Evolutionary conservation across 64 coral and sea anemone species (phyloP).

Genomic region (Montipora sp.): DNA sequence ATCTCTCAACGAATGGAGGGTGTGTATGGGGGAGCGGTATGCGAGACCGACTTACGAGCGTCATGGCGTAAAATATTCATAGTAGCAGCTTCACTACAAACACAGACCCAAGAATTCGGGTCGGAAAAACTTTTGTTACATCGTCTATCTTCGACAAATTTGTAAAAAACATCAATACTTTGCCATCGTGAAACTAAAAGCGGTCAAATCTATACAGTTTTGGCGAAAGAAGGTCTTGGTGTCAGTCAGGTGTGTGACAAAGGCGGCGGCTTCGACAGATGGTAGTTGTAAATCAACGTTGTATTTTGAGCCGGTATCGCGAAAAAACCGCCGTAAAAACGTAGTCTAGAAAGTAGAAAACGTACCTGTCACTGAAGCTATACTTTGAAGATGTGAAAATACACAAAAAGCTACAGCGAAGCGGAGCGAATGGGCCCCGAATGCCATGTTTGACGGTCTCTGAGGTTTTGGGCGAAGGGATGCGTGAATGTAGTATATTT

Average conservation of each 20-base stretch:
- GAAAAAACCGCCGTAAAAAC: not conserved
- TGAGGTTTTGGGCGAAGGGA: not conserved
- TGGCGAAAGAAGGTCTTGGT: not conserved
- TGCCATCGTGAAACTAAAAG: not conserved
- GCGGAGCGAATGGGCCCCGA: not conserved
- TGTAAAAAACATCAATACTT: not conserved
- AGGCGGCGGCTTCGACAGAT: not conserved
- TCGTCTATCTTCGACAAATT: no score
- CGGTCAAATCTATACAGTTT: not conserved
- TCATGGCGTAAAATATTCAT: slow-evolving; percentile 54
- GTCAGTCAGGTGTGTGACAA: slow-evolving; percentile 10
- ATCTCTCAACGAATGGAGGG: slow-evolving; percentile 26
- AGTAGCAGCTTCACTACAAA: not conserved
- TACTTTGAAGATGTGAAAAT: not conserved
- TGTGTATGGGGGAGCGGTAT: slow-evolving; percentile 61
- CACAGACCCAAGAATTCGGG: not conserved
- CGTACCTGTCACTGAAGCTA: slow-evolving; percentile 8
- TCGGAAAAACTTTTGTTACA: not conserved
- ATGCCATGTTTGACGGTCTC: not conserved
- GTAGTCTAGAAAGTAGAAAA: not conserved
- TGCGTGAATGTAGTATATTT: not conserved
- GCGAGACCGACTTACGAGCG: not conserved
- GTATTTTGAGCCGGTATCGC: slow-evolving; percentile 2
- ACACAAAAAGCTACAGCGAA: slow-evolving; percentile 4
- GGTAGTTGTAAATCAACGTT: not conserved